These are phyloP conservation scores for Cladopsammia gracilis DNA, from an alignment of 64 coral and sea anemone genomes.

Conservation along the genomic window DNA sequence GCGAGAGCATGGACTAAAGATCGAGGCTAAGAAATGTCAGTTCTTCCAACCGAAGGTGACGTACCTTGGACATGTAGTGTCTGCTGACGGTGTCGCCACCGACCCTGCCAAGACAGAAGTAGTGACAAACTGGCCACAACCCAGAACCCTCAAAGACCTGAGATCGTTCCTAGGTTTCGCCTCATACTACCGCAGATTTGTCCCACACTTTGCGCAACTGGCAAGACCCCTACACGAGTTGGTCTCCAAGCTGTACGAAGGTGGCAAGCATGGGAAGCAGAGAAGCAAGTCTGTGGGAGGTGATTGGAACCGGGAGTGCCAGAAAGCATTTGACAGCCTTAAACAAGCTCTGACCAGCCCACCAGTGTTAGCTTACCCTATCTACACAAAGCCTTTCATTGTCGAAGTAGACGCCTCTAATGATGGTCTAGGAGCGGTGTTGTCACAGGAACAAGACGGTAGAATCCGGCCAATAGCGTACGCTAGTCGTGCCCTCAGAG, in stretches of 20 bases:
- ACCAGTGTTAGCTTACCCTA: conserved; percentile 57
- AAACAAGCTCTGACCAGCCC: conserved; percentile 46
- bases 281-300: neutral
- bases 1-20: conserved; percentile 52
- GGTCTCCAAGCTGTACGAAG: too few species aligned
- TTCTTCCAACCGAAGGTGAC: too few species aligned
- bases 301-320: conserved; percentile 48
- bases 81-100: conserved; percentile 35
- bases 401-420: conserved; percentile 54
- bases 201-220: conserved; percentile 44
- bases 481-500: conserved; percentile 42
- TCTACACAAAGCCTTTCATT: conserved; percentile 50
- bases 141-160: conserved; percentile 49
- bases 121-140: conserved; percentile 39
- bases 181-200: conserved; percentile 69
- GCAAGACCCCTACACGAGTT: conserved; percentile 42
- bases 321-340: neutral
- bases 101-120: conserved; percentile 46
- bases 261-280: conserved; percentile 31
- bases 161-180: conserved; percentile 70
- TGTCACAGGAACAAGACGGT: conserved; percentile 43
- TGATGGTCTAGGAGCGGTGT: conserved; percentile 37
- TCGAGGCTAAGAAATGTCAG: too few species aligned
- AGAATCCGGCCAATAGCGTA: neutral
- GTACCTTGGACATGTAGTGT: conserved; percentile 66